Evolutionary conservation across 2,888 invertebrate genomes (phyloP).

Genomic region (Chirona hameri): DNA sequence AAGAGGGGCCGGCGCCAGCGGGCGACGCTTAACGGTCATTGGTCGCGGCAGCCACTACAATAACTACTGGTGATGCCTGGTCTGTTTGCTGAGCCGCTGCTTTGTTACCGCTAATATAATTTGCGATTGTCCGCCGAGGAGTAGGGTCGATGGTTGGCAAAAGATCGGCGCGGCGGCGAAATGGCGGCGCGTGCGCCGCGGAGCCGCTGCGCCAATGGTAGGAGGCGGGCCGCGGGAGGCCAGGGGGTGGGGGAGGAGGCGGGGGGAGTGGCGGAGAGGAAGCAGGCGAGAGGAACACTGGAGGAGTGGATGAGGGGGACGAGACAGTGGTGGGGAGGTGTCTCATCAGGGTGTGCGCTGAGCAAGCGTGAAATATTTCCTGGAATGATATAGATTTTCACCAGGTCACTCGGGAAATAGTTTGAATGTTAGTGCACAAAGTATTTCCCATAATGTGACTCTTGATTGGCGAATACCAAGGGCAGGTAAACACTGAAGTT

Average conservation of each 20-base stretch:
- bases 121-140: background rate
- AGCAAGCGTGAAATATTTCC: too few relatives aligned
- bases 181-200: background rate
- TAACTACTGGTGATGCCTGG: background rate
- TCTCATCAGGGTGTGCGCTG: too few relatives aligned
- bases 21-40: background rate
- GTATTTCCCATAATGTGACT: too few relatives aligned
- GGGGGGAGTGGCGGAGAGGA: too few relatives aligned
- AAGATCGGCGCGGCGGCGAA: conserved; percentile 1
- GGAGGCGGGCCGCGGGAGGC: background rate
- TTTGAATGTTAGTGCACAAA: too few relatives aligned
- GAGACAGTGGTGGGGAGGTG: too few relatives aligned
- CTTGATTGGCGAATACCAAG: too few relatives aligned
- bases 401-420: too few relatives aligned
- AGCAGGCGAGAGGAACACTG: too few relatives aligned
- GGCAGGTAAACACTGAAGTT: too few relatives aligned
- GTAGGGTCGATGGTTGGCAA: conserved; percentile 8
- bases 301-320: too few relatives aligned
- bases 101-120: conserved; percentile 25
- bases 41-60: background rate
- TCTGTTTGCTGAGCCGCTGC: background rate
- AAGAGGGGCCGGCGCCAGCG: background rate
- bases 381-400: too few relatives aligned
- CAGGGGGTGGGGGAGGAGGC: background rate
- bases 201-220: background rate